These are phyloP conservation scores for Galerucella nymphaeae DNA, from an alignment of 2,888 invertebrate species.

Conservation along the genomic window DNA sequence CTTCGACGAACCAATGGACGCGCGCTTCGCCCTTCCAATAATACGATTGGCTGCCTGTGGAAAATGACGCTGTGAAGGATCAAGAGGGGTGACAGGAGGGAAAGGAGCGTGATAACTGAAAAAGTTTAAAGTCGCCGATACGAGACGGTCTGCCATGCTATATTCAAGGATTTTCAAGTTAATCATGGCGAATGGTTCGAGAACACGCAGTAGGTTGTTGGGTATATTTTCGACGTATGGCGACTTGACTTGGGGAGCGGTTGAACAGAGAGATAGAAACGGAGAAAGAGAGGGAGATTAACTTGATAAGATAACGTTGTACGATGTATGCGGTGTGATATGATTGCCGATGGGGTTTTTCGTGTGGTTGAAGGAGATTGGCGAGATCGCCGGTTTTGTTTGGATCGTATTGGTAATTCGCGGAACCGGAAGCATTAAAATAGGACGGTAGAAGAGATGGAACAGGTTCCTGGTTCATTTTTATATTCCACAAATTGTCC, in stretches of 20 bases:
- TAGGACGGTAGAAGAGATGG: no score
- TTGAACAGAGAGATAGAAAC: not conserved
- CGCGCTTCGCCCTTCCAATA: conserved; percentile 55
- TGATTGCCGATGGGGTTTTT: conserved; percentile 12
- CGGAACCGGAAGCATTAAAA: not conserved
- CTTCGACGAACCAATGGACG: conserved; percentile 60
- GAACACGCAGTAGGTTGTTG: conserved; percentile 38
- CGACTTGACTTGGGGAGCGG: conserved; percentile 20
- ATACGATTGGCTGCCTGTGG: conserved; percentile 57
- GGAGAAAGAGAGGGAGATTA: conserved; percentile 3
- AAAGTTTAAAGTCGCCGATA: conserved; percentile 52
- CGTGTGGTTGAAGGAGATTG: not conserved
- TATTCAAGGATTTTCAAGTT: conserved; percentile 53
- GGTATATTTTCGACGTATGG: conserved; percentile 20
- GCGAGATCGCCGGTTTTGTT: not conserved
- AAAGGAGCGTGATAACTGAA: conserved; percentile 42
- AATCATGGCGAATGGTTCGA: conserved; percentile 50
- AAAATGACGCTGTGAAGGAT: conserved; percentile 55
- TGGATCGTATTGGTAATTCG: not conserved
- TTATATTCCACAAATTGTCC: no score
- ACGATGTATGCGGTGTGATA: conserved; percentile 5
- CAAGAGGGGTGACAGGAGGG: conserved; percentile 34
- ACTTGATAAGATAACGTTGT: conserved; percentile 13
- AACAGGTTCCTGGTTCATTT: no score
- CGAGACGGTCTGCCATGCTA: conserved; percentile 60